A percentile compares a stretch with the other conserved stretches of the same genome.
These are phyloP conservation scores for Sisyra terminalis DNA, from an alignment of 2,888 invertebrate genomes.

Conservation along the genomic window DNA sequence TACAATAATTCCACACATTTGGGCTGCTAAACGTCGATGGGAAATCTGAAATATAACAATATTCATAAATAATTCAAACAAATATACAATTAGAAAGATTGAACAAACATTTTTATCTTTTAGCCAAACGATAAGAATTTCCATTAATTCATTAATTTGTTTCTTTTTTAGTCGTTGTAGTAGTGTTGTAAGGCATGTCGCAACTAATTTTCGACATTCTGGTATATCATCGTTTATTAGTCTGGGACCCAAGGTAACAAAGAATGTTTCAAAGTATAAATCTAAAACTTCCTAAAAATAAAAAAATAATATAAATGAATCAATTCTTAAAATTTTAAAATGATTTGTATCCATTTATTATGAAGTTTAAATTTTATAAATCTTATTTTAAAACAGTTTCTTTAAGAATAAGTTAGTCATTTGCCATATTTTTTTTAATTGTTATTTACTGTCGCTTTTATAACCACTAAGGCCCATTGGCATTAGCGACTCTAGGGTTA, in stretches of 20 bases:
- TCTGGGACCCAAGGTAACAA: constrained; percentile 57
- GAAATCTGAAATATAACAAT: constrained; percentile 36
- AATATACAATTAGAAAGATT: constrained; percentile 8
- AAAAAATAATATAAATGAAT: no score
- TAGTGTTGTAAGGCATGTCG: constrained; percentile 53
- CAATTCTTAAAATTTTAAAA: no score
- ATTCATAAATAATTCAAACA: constrained; percentile 7
- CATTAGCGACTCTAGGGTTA: no score
- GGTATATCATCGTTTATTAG: constrained; percentile 71
- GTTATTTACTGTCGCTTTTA: no score
- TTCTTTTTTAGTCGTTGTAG: constrained; percentile 37
- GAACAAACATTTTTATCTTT: constrained; percentile 32
- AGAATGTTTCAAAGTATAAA: constrained; percentile 46
- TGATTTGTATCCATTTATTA: no score
- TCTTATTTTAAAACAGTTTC: no score
- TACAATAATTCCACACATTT: constrained; percentile 65
- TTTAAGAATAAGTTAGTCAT: no score
- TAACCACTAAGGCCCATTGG: no score
- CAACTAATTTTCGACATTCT: constrained; percentile 55
- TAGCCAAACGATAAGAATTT: constrained; percentile 52
- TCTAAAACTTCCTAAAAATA: constrained; percentile 37
- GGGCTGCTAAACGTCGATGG: constrained; percentile 60
- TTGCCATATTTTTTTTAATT: no score
- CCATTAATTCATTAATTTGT: constrained; percentile 50
- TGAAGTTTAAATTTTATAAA: neutral